Conservation (phyloP, 2,888 invertebrate species). For the Notodonta dromedarius region DNA sequence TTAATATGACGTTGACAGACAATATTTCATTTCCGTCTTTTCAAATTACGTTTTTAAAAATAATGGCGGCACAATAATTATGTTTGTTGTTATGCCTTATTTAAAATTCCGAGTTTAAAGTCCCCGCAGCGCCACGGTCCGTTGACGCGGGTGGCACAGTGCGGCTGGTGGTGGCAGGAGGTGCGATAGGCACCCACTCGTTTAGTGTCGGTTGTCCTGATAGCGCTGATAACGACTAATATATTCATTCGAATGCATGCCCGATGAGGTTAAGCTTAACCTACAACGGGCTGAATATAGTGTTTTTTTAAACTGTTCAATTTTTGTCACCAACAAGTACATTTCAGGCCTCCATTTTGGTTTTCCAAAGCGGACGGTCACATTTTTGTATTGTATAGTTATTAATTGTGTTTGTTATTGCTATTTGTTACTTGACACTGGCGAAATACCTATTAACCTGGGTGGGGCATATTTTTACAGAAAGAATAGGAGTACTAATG, state of each 20-base stretch:
- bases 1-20: background rate
- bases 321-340: no score
- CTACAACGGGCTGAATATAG: constrained; percentile 33
- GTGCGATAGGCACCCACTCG: constrained; percentile 76
- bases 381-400: no score
- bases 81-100: background rate
- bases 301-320: no score
- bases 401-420: no score
- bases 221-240: constrained; percentile 75
- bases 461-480: no score
- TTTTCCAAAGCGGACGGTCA: no score
- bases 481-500: no score
- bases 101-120: constrained; percentile 21
- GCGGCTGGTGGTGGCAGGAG: constrained; percentile 39
- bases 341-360: no score
- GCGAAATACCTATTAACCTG: no score
- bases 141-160: constrained; percentile 23
- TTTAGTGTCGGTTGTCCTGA: constrained; percentile 60
- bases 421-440: no score
- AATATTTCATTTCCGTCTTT: background rate
- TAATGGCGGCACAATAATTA: background rate
- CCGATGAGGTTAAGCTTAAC: constrained; percentile 61
- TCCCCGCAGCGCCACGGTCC: background rate
- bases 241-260: constrained; percentile 76
- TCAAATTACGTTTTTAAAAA: background rate